Percentiles rank a stretch among this genome's conserved stretches.
Conservation (phyloP, 2,888 invertebrate species). For the Elysia crispata region DNA sequence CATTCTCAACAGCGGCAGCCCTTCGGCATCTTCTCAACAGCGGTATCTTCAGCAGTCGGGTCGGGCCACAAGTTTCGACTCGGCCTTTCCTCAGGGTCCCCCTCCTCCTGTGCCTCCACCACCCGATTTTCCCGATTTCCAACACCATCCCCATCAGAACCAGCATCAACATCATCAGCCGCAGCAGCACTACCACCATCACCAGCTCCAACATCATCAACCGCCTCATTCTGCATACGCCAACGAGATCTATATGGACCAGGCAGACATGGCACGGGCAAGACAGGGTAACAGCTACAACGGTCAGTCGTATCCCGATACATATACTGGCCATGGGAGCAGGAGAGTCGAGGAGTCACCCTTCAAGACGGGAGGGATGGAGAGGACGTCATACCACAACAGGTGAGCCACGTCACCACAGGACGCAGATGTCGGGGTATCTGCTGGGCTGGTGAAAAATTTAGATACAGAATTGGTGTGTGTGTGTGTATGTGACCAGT, state of each 20-base stretch:
- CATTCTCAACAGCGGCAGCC: constrained; percentile 2
- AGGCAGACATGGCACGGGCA: constrained; percentile 60
- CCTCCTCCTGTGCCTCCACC: background rate
- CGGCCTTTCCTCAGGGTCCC: background rate
- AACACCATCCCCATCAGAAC: too few species aligned
- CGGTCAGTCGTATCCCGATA: background rate
- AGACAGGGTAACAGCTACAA: background rate
- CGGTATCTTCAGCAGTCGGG: constrained; percentile 30
- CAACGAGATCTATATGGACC: constrained; percentile 74
- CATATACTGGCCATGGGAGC: background rate
- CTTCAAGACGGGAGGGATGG: constrained; percentile 45
- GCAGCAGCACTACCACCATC: constrained; percentile 11
- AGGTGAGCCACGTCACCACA: too few species aligned
- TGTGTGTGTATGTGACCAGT: too few species aligned
- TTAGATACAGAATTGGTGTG: too few species aligned
- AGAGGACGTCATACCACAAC: constrained; percentile 51
- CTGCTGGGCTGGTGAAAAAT: too few species aligned
- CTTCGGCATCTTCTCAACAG: background rate
- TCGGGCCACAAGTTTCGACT: constrained; percentile 35
- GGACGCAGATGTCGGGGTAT: too few species aligned
- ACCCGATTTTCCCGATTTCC: background rate
- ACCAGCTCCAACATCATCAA: background rate
- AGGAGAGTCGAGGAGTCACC: constrained; percentile 27
- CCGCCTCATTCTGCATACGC: constrained; percentile 58
- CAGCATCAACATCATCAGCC: too few species aligned